Conservation (phyloP, 2,888 invertebrate species). For the Lasioglossum villosulum region DNA sequence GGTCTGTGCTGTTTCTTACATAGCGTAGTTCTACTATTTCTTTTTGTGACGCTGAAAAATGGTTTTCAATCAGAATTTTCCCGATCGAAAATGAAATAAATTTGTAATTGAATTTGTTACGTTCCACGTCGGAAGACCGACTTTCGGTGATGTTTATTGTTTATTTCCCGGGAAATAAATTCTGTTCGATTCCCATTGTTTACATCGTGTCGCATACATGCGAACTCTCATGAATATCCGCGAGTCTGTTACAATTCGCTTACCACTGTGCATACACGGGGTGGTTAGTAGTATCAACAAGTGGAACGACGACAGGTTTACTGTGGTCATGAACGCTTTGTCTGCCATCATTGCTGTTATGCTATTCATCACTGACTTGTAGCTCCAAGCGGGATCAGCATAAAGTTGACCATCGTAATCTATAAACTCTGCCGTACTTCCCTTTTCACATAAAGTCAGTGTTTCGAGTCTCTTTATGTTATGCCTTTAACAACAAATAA, state of each 20-base stretch:
- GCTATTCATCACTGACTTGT: conserved; percentile 1
- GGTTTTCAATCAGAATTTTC: not conserved
- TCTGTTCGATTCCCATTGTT: not conserved
- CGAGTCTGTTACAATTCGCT: not conserved
- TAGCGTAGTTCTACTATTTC: too few relatives aligned
- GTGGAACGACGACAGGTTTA: conserved; percentile 64
- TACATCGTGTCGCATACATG: not conserved
- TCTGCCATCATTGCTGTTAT: conserved; percentile 8
- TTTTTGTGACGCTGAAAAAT: not conserved
- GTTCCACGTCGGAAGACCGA: not conserved
- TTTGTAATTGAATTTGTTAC: not conserved
- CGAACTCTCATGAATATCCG: not conserved
- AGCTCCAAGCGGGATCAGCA: not conserved
- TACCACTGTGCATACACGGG: conserved; percentile 41
- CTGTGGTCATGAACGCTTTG: conserved; percentile 1
- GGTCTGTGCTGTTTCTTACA: too few relatives aligned
- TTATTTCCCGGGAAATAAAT: not conserved
- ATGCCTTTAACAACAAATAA: not conserved
- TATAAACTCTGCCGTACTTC: not conserved
- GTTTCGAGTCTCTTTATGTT: too few relatives aligned
- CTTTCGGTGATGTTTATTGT: not conserved
- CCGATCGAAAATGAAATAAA: not conserved
- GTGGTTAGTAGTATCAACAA: conserved; percentile 72
- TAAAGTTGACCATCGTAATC: not conserved
- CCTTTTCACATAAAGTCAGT: not conserved